Percentiles rank a stretch among this genome's conserved stretches.
phyloP scores from a whole-genome alignment of 2,113 vertebrate species.

The Coptodon bakossiorum region DNA sequence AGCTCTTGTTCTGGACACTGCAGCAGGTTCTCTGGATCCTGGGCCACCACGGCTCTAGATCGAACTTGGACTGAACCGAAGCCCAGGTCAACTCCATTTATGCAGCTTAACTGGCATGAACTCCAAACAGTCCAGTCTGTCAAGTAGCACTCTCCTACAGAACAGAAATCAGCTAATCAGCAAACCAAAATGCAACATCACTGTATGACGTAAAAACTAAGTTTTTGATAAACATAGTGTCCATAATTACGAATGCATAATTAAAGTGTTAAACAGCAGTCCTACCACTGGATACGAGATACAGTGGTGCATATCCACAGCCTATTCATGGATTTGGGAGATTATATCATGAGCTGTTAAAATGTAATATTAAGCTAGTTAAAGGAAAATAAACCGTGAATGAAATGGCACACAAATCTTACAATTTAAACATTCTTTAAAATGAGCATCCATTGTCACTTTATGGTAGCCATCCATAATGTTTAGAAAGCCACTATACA shows the following conservation, averaged over 20 bases:
- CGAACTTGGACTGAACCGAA: conserved; percentile 90
- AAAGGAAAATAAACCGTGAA: background rate
- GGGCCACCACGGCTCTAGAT: conserved; percentile 86
- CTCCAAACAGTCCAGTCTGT: conserved; percentile 95
- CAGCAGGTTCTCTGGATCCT: conserved; percentile 89
- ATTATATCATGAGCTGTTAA: background rate
- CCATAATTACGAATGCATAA: background rate
- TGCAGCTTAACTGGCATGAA: conserved; percentile 87
- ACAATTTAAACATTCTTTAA: background rate
- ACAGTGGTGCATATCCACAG: background rate
- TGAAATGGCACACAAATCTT: background rate
- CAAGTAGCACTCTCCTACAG: conserved; percentile 92
- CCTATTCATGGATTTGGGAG: background rate
- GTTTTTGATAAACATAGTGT: background rate
- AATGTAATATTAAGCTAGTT: background rate
- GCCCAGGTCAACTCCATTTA: conserved; percentile 85
- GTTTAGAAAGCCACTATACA: background rate
- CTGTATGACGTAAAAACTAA: too few species aligned
- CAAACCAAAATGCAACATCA: background rate
- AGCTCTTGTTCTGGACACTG: conserved; percentile 89
- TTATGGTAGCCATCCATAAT: background rate
- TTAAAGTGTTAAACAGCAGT: background rate
- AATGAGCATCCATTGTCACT: fast-evolving
- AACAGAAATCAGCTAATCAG: background rate
- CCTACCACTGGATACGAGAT: background rate